Evolutionary conservation across 1,140 invertebrate species (phyloP), one percentile per base, ranked within the genome.

Genomic region (Drosophila sulfurigaster): DNA sequence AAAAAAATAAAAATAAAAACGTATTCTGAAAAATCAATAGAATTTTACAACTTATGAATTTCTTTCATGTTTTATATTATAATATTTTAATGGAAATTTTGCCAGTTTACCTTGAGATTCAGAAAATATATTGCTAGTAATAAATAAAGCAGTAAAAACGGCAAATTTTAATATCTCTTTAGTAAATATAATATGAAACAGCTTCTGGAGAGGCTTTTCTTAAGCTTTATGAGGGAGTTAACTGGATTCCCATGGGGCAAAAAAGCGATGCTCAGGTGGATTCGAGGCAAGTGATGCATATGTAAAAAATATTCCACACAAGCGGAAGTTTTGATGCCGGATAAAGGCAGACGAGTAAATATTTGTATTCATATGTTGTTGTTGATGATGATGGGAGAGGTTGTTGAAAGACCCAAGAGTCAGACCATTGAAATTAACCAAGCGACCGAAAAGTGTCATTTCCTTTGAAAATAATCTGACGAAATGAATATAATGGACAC

Each of bases 381-480:
- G 52, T 35, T 28, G 5, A 35, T 10, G n/a, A 8, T 38, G n/a
- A 45, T 16, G 20, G 25, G 41, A 35, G 16, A 25, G 28, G 32
- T 13, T n/a, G 52, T 16, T 48, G 46, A 8, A 49, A 69, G 20
- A 45, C 54, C n/a, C 35, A 63, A 43, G 13, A 48, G 20, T 25
- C 20, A 54, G 30, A 57, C 43, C 45, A 63, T 59, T 28, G 70
- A 74, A 85, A 80, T 62, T 69, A 51, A 10, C 45, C 67, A 62
- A 59, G 48, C 71, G 72, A 80, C 63, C 51, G 62, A 81, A 77
- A 80, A 77, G 79, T 78, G 82, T 49, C 80, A 88, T 87, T 88
- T 87, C 80, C 83, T 60, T 68, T 78, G 62, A 58, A 79, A 76
- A 68, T 49, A 57, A 68, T 43, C 60, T 71, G 72, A 57, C 65